These are phyloP conservation scores for Arrhamphus sclerolepis DNA, from an alignment of 2,797 vertebrate genomes.

Conservation along the genomic window DNA sequence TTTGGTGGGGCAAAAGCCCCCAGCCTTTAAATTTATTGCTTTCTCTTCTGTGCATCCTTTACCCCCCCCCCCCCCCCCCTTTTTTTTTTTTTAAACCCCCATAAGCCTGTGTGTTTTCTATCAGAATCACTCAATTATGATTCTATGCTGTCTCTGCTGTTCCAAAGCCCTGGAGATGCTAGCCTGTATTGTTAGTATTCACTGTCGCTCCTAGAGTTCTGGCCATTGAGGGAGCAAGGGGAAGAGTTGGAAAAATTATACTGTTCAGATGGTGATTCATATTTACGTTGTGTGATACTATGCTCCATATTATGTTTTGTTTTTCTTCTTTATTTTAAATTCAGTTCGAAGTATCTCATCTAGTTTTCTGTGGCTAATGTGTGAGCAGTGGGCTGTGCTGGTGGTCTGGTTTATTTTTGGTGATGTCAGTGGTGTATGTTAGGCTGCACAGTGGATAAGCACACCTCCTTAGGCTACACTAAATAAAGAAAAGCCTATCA, in stretches of 20 bases:
- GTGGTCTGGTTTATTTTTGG: constrained; percentile 71
- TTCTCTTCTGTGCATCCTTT: no score
- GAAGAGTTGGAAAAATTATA: constrained; percentile 39
- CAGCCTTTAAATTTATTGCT: no score
- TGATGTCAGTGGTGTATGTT: constrained; percentile 35
- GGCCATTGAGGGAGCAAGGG: constrained; percentile 47
- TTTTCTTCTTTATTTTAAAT: constrained; percentile 27
- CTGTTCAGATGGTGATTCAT: constrained; percentile 62
- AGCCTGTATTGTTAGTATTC: constrained; percentile 72
- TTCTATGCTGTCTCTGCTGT: constrained; percentile 62
- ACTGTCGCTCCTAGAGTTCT: constrained; percentile 64
- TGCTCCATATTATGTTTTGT: constrained; percentile 16
- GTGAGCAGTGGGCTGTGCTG: constrained; percentile 44
- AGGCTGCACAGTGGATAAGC: constrained; percentile 41
- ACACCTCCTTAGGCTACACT: constrained; percentile 65
- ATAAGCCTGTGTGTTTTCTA: constrained; percentile 72
- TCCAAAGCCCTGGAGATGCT: constrained; percentile 65
- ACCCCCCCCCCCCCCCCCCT: no score
- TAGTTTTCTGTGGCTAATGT: constrained; percentile 50
- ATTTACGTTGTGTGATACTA: constrained; percentile 42
- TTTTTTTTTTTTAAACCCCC: no score
- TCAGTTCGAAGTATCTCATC: constrained; percentile 36
- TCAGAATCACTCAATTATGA: constrained; percentile 78
- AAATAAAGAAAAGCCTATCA: constrained; percentile 74
- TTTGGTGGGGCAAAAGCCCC: no score